A percentile compares a stretch with the other conserved stretches of the same genome.
phyloP scores from a whole-genome alignment of 2,797 vertebrate genomes.

The Coilia nasus region DNA sequence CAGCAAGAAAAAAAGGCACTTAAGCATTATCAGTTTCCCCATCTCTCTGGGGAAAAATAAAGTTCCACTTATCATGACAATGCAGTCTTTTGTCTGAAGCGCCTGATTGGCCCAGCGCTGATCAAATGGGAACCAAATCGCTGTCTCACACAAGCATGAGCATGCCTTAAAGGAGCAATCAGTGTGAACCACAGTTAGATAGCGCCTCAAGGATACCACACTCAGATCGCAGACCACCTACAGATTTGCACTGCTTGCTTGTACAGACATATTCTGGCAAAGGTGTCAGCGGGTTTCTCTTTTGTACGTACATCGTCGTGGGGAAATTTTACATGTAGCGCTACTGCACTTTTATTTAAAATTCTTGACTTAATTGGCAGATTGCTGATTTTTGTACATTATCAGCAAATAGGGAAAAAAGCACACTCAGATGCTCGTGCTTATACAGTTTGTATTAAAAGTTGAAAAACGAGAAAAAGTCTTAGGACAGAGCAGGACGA shows the following conservation, averaged over 20 bases:
- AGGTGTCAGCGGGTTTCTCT: not conserved
- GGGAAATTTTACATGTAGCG: not conserved
- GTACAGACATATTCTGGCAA: not conserved
- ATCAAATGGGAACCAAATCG: conserved; percentile 13
- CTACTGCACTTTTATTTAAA: not conserved
- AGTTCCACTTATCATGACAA: conserved; percentile 21
- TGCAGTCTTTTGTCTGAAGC: conserved; percentile 10
- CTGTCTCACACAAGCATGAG: not conserved
- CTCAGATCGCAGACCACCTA: not conserved
- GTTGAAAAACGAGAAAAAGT: no score
- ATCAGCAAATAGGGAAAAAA: no score
- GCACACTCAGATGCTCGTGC: no score
- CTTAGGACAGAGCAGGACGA: no score
- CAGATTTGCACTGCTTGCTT: not conserved
- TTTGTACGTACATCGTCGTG: not conserved
- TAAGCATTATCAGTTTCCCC: conserved; percentile 24
- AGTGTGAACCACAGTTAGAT: not conserved
- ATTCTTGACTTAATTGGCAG: not conserved
- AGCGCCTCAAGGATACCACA: not conserved
- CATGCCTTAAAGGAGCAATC: not conserved
- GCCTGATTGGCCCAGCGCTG: not conserved
- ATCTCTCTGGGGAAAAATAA: conserved; percentile 15
- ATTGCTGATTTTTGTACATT: no score
- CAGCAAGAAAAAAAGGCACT: conserved; percentile 17
- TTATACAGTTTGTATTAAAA: no score